Percentiles rank a stretch among this genome's conserved stretches.
These are phyloP conservation scores for Clistopyga incitator DNA, from an alignment of 2,888 invertebrate species.

Conservation along the genomic window DNA sequence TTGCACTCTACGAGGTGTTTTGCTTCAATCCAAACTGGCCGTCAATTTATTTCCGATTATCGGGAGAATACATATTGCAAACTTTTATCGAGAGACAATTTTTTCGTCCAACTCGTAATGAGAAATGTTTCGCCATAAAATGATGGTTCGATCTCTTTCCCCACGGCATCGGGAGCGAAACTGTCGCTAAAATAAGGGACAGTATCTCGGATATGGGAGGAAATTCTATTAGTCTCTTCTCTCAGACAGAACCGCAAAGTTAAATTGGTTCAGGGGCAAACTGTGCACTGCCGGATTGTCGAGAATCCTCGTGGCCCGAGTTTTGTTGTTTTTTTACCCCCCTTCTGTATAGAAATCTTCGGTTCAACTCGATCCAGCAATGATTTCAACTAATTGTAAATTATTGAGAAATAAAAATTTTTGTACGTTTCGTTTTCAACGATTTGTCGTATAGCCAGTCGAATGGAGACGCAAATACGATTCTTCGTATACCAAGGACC, in stretches of 20 bases:
- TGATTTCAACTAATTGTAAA: background rate
- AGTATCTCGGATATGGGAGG: constrained; percentile 15
- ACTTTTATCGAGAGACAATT: background rate
- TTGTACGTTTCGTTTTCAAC: too few relatives aligned
- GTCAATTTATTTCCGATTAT: background rate
- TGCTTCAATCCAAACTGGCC: background rate
- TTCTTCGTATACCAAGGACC: background rate
- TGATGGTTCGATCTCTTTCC: constrained; percentile 20
- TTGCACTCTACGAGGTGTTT: background rate
- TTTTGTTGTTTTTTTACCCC: constrained; percentile 1
- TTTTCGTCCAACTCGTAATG: background rate
- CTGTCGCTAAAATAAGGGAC: constrained; percentile 1
- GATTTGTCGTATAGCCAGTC: too few relatives aligned
- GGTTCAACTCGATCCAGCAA: background rate
- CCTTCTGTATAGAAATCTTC: background rate
- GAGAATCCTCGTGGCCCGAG: constrained; percentile 17
- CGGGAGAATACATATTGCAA: background rate
- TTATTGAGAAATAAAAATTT: too few relatives aligned
- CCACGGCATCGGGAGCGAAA: background rate
- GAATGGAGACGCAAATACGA: too few relatives aligned
- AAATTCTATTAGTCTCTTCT: constrained; percentile 58
- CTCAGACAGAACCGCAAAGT: constrained; percentile 61
- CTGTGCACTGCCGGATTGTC: background rate
- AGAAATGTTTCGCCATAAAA: constrained; percentile 7
- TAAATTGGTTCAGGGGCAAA: constrained; percentile 57